Evolutionary conservation across 1,140 invertebrate genomes (phyloP).

Genomic region (Sinella curviseta): DNA sequence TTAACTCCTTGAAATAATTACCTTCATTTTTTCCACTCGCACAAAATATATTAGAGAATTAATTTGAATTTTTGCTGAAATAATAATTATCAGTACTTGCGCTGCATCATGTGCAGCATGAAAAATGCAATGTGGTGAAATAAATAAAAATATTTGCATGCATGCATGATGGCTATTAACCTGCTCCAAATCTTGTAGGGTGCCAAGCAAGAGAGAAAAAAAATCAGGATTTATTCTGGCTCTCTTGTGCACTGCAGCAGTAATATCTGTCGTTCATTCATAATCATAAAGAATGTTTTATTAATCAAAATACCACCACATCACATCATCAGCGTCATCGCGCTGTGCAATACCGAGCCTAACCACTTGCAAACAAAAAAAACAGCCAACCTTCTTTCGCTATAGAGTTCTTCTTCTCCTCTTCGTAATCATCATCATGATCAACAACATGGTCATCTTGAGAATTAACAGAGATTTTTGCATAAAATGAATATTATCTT

Average conservation of each 20-base stretch:
- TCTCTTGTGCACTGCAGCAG: not conserved
- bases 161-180: not conserved
- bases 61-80: not conserved
- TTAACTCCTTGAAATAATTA: not conserved
- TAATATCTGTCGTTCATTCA: not conserved
- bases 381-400: not conserved
- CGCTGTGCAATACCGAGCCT: too few species aligned
- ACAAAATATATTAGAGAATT: not conserved
- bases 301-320: not conserved
- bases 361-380: not conserved
- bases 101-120: too few species aligned
- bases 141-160: not conserved
- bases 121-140: not conserved
- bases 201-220: not conserved
- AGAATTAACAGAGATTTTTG: not conserved
- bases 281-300: not conserved
- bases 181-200: not conserved
- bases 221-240: not conserved
- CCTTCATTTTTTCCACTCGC: not conserved
- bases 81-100: not conserved
- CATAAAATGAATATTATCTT: conserved; percentile 19
- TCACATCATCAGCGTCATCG: not conserved
- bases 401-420: too few species aligned
- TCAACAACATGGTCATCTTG: not conserved
- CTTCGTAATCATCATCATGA: too few species aligned